A percentile compares a stretch with the other conserved stretches of the same genome.
phyloP scores from a whole-genome alignment of 2,888 invertebrate genomes.

The Lasioglossum calceatum region DNA sequence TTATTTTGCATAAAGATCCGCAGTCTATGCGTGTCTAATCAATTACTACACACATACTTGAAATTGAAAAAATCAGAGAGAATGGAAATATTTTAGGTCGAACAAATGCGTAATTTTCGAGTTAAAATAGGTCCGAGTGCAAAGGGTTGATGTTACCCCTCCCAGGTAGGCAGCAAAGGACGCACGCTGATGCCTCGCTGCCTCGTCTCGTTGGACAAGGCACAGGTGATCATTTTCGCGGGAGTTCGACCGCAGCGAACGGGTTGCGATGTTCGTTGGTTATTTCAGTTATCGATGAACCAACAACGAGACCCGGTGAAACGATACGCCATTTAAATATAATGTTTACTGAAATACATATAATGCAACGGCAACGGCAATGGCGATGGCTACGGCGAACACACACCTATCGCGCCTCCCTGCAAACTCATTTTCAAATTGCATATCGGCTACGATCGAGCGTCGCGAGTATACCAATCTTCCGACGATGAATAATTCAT shows the following conservation, averaged over 20 bases:
- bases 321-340: slow-evolving; percentile 65
- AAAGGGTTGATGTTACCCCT: too few species aligned
- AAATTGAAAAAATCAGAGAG: too few species aligned
- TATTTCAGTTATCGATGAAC: slow-evolving; percentile 42
- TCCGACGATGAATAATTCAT: slow-evolving; percentile 74
- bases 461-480: slow-evolving; percentile 74
- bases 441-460: slow-evolving; percentile 74
- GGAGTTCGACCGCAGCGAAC: slow-evolving; percentile 13
- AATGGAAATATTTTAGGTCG: too few species aligned
- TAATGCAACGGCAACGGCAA: slow-evolving; percentile 19
- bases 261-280: slow-evolving; percentile 30
- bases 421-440: slow-evolving; percentile 73
- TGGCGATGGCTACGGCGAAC: slow-evolving; percentile 15
- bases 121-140: too few species aligned
- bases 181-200: too few species aligned
- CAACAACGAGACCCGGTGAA: slow-evolving; percentile 5
- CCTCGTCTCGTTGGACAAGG: too few species aligned
- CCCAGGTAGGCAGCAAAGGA: too few species aligned
- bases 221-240: background rate
- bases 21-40: too few species aligned
- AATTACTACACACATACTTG: too few species aligned
- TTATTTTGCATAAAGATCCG: too few species aligned
- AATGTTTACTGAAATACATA: slow-evolving; percentile 52
- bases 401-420: slow-evolving; percentile 46
- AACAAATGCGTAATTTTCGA: too few species aligned